A percentile compares a stretch with the other conserved stretches of the same genome.
Evolutionary conservation across 1,140 invertebrate species (phyloP).

Genomic region (Cyclina sinensis): DNA sequence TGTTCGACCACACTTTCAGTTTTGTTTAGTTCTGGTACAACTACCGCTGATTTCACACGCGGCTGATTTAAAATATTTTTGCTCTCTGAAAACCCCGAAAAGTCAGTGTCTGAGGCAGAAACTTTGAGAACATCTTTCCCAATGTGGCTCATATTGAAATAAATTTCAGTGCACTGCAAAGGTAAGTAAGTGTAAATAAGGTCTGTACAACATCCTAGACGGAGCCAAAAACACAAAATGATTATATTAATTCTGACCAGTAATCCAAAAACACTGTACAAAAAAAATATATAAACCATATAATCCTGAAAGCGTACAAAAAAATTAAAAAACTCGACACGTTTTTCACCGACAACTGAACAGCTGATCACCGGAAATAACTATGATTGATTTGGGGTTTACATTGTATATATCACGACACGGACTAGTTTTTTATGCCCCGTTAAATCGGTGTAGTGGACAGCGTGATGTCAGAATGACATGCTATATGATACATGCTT

Average conservation of each 20-base stretch:
- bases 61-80: neutral
- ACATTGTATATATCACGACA: neutral
- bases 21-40: neutral
- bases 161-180: too few species aligned
- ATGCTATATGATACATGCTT: neutral
- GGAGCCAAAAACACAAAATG: neutral
- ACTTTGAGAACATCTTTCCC: neutral
- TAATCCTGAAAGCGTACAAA: too few species aligned
- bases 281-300: too few species aligned
- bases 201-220: neutral
- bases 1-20: neutral
- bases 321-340: neutral
- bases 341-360: neutral
- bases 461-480: neutral
- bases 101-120: neutral
- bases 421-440: neutral
- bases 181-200: too few species aligned
- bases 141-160: neutral
- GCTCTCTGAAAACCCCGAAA: neutral
- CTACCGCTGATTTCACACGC: neutral
- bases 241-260: neutral
- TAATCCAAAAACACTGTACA: neutral
- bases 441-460: neutral
- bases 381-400: constrained; percentile 1
- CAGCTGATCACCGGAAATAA: constrained; percentile 1